phyloP scores from a whole-genome alignment of 2,888 invertebrate genomes.

The Nomada fabriciana region DNA sequence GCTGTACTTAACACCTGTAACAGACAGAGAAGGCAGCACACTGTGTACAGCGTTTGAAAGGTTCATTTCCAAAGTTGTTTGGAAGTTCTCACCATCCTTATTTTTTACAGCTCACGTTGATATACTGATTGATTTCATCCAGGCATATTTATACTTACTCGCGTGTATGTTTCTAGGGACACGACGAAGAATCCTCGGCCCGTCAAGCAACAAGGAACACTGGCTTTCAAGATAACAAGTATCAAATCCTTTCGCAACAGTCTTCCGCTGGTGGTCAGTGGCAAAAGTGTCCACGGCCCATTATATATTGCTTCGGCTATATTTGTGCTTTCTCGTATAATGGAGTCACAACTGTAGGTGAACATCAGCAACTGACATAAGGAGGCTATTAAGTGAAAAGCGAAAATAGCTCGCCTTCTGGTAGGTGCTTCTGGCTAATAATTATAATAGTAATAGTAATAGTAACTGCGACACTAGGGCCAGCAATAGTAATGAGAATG shows the following conservation, averaged over 20 bases:
- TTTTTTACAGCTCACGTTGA: neutral
- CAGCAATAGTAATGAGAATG: neutral
- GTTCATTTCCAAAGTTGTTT: too few relatives aligned
- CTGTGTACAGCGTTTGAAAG: too few relatives aligned
- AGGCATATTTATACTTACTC: conserved; percentile 27
- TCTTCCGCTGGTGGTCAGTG: neutral
- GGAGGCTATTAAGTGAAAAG: neutral
- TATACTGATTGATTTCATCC: neutral
- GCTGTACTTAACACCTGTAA: conserved; percentile 46
- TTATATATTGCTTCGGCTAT: neutral
- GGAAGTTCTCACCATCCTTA: neutral
- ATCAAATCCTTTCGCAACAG: conserved; percentile 50
- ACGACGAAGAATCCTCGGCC: conserved; percentile 52
- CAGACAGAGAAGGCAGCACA: neutral
- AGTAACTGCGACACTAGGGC: too few relatives aligned
- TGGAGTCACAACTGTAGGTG: conserved; percentile 30
- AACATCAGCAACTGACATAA: conserved; percentile 33
- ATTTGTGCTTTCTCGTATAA: conserved; percentile 1
- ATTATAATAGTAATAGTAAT: neutral
- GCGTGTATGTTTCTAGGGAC: conserved; percentile 53
- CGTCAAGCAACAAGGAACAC: conserved; percentile 52
- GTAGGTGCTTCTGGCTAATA: conserved; percentile 16
- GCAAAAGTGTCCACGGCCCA: neutral
- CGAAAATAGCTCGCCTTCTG: conserved; percentile 4
- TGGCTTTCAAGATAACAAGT: conserved; percentile 61